These are phyloP conservation scores for Vulpes vulpes DNA, from an alignment of 2,113 vertebrate species.

Conservation along the genomic window DNA sequence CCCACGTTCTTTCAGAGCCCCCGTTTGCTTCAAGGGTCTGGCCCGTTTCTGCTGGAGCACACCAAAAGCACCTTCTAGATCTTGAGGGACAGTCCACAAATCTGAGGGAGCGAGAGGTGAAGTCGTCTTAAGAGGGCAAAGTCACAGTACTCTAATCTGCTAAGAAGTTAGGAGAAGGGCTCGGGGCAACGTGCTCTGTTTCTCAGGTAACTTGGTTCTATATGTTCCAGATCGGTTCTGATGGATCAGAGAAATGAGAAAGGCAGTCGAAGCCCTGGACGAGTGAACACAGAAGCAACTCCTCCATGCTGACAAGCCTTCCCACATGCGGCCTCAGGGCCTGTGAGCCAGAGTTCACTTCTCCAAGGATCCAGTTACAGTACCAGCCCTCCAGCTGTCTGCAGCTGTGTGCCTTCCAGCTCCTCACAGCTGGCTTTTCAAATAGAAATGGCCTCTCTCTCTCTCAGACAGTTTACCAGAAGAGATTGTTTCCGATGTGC, in stretches of 20 bases:
- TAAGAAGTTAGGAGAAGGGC: background rate
- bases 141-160: background rate
- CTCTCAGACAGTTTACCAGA: slow-evolving; percentile 74
- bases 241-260: slow-evolving; percentile 8
- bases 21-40: background rate
- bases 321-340: slow-evolving; percentile 79
- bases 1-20: background rate
- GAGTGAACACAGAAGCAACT: slow-evolving; percentile 56
- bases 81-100: background rate
- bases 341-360: slow-evolving; percentile 79
- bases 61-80: background rate
- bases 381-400: slow-evolving; percentile 86
- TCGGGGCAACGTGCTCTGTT: background rate
- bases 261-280: slow-evolving; percentile 49
- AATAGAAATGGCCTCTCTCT: slow-evolving; percentile 79
- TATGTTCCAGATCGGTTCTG: rapidly evolving
- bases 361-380: slow-evolving; percentile 79
- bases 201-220: slow-evolving; percentile 3
- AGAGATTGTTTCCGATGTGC: slow-evolving; percentile 62
- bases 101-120: background rate
- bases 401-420: slow-evolving; percentile 88
- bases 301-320: slow-evolving; percentile 49
- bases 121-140: background rate
- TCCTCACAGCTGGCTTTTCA: slow-evolving; percentile 83
- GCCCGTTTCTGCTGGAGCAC: background rate